Evolutionary conservation across 2,888 invertebrate species (phyloP).

Genomic region (Hipparchia sbordonii): DNA sequence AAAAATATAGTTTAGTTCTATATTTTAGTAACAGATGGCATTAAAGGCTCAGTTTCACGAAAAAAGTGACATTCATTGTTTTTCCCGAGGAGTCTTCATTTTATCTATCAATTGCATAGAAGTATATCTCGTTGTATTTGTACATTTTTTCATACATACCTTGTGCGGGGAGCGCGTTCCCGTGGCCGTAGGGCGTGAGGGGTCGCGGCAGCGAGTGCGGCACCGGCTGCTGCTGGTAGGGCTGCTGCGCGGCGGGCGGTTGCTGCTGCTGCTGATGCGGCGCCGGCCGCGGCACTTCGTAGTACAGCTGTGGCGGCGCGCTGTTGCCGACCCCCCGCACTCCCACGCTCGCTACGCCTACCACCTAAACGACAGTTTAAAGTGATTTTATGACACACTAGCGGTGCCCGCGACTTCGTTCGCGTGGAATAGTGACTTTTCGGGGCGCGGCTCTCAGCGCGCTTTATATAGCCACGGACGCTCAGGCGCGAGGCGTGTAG

Average conservation of each 20-base stretch:
- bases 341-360: conserved; percentile 68
- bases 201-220: conserved; percentile 40
- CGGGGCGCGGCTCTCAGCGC: no score
- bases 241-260: conserved; percentile 62
- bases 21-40: no score
- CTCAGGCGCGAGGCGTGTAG: no score
- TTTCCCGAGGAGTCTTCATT: no score
- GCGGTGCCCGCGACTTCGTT: no score
- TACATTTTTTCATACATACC: conserved; percentile 22
- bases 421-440: no score
- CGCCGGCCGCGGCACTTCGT: conserved; percentile 65
- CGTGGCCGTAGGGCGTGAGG: conserved; percentile 39
- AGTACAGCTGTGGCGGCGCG: conserved; percentile 74
- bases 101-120: no score
- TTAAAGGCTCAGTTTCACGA: no score
- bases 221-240: conserved; percentile 39
- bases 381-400: background rate
- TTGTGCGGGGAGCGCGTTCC: conserved; percentile 38
- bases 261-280: conserved; percentile 38
- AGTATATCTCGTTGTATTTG: no score
- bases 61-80: no score
- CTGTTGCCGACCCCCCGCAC: conserved; percentile 73
- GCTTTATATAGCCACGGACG: no score
- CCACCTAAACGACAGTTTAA: conserved; percentile 52
- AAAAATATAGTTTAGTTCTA: no score